Evolutionary conservation across 1,140 invertebrate species (phyloP).

Genomic region (Ooceraea biroi): DNA sequence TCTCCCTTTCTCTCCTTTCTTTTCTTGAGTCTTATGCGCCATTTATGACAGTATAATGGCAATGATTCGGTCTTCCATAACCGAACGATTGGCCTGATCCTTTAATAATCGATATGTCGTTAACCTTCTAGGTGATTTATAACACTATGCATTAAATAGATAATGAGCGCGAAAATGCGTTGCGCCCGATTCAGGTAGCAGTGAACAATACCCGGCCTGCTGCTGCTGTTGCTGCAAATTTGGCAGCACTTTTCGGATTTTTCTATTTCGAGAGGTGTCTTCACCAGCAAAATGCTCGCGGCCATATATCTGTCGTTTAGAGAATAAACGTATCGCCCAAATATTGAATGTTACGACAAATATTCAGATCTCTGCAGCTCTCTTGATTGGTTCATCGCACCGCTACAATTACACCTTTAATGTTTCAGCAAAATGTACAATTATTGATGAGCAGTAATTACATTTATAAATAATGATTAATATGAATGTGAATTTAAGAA

Average conservation of each 20-base stretch:
- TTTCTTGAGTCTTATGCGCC: conserved; percentile 48
- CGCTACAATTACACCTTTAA: not conserved
- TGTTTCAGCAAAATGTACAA: not conserved
- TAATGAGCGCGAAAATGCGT: conserved; percentile 37
- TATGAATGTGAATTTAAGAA: too few relatives aligned
- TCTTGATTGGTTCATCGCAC: not conserved
- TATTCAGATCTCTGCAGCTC: not conserved
- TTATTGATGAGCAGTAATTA: too few relatives aligned
- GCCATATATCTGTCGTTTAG: not conserved
- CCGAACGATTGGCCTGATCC: not conserved
- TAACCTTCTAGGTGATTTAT: conserved; percentile 15
- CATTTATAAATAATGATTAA: too few relatives aligned
- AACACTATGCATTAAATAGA: conserved; percentile 11
- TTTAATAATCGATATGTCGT: conserved; percentile 28
- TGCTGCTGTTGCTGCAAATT: not conserved
- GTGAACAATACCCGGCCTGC: conserved; percentile 23
- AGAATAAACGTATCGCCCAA: conserved; percentile 25
- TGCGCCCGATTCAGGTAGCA: conserved; percentile 5
- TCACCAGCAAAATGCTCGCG: not conserved
- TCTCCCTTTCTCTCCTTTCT: too few relatives aligned
- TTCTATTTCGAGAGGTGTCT: not conserved
- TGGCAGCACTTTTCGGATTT: conserved; percentile 3
- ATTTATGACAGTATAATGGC: not conserved
- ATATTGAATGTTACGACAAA: not conserved
- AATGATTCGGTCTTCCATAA: not conserved